A percentile compares a stretch with the other conserved stretches of the same genome.
phyloP scores from a whole-genome alignment of 2,797 vertebrate species.

The Gobio occitaniae region DNA sequence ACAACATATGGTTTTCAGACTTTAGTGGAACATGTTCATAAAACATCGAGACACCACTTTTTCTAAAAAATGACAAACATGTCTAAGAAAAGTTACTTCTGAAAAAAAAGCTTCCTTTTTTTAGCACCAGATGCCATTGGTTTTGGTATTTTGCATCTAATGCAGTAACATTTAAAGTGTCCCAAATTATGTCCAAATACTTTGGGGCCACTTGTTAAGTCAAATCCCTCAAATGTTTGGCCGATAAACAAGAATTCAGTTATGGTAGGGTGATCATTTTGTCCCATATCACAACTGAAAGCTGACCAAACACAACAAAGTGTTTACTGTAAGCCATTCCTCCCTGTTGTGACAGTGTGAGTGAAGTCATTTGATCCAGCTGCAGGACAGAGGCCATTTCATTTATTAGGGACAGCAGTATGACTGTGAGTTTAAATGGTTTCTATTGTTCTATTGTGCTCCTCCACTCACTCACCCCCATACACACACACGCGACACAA shows the following conservation, averaged over 20 bases:
- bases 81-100: not conserved
- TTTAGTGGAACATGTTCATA: not conserved
- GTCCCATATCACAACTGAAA: not conserved
- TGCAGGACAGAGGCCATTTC: constrained; percentile 38
- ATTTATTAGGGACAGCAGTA: constrained; percentile 35
- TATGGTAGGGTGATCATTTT: not conserved
- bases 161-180: not conserved
- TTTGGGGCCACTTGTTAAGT: no score
- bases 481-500: not conserved
- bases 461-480: not conserved
- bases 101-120: not conserved
- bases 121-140: not conserved
- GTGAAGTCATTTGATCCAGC: constrained; percentile 43
- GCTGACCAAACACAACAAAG: constrained; percentile 22
- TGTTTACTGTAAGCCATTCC: not conserved
- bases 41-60: not conserved
- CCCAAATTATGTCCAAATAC: not conserved
- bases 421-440: constrained; percentile 38
- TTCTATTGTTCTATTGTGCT: constrained; percentile 36
- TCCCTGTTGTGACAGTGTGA: constrained; percentile 3
- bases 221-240: not conserved
- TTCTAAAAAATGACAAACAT: no score
- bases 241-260: not conserved
- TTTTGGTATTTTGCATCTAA: not conserved
- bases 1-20: not conserved